phyloP scores from a whole-genome alignment of 2,113 vertebrate genomes.

The Verasper variegatus region DNA sequence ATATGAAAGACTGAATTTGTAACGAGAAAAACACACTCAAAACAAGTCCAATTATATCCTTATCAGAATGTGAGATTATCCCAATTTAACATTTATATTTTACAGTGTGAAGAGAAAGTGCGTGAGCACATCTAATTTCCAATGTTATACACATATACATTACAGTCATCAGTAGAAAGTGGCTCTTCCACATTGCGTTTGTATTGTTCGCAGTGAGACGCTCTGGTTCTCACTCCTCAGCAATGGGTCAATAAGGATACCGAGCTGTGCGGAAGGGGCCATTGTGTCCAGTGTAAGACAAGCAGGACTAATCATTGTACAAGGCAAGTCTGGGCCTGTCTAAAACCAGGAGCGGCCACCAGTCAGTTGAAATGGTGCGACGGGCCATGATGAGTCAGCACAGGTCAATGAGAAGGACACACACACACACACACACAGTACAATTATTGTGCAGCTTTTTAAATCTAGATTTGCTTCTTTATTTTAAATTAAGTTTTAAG shows the following conservation, averaged over 20 bases:
- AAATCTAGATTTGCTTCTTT: neutral
- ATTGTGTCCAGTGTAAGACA: conserved; percentile 79
- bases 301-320: conserved; percentile 79
- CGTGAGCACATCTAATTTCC: neutral
- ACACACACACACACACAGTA: neutral
- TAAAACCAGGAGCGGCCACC: conserved; percentile 47
- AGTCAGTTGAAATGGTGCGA: conserved; percentile 29
- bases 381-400: conserved; percentile 46
- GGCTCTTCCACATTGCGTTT: conserved; percentile 47
- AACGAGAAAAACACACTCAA: no score
- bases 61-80: no score
- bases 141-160: neutral
- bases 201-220: conserved; percentile 46
- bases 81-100: neutral
- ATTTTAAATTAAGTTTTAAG: neutral
- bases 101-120: neutral
- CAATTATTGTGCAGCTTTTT: neutral
- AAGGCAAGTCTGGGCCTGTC: conserved; percentile 77
- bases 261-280: conserved; percentile 47
- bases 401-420: conserved; percentile 2
- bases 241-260: conserved; percentile 58
- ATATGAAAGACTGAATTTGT: no score
- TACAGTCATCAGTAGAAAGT: conserved; percentile 49
- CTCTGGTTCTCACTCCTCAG: conserved; percentile 37
- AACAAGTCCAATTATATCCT: no score